These are phyloP conservation scores for Strigamia maritima DNA, from an alignment of 2,888 invertebrate genomes.

Conservation along the genomic window DNA sequence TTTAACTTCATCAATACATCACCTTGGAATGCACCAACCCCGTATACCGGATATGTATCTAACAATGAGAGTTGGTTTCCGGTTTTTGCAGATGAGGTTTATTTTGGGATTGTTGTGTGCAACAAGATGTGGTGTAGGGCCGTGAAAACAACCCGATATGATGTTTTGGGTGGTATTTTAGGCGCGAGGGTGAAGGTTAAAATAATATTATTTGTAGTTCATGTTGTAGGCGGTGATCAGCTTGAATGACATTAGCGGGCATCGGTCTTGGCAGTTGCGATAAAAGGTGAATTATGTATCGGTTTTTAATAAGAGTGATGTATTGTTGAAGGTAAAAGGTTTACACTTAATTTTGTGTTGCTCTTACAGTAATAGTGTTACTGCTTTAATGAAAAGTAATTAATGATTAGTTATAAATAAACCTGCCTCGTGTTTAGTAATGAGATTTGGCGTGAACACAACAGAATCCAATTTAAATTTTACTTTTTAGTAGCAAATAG, in stretches of 20 bases:
- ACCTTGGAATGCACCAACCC: neutral
- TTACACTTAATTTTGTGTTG: neutral
- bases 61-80: neutral
- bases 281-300: neutral
- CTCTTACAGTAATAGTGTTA: neutral
- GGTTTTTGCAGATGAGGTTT: neutral
- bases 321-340: neutral
- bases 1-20: slow-evolving; percentile 1
- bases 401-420: neutral
- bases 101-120: slow-evolving; percentile 9
- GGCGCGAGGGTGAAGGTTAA: neutral
- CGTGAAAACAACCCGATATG: neutral
- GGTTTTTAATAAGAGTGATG: slow-evolving; percentile 15
- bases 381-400: neutral
- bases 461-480: neutral
- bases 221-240: neutral
- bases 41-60: neutral
- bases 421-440: neutral
- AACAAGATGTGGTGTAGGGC: slow-evolving; percentile 2
- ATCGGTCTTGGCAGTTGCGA: neutral
- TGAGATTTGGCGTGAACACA: neutral
- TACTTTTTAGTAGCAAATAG: too few relatives aligned
- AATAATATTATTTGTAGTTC: neutral
- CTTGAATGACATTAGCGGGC: slow-evolving; percentile 2
- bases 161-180: neutral